Percentiles rank a stretch among this genome's conserved stretches.
phyloP scores from a whole-genome alignment of 1,140 invertebrate species.

The Drosophila jambulina region DNA sequence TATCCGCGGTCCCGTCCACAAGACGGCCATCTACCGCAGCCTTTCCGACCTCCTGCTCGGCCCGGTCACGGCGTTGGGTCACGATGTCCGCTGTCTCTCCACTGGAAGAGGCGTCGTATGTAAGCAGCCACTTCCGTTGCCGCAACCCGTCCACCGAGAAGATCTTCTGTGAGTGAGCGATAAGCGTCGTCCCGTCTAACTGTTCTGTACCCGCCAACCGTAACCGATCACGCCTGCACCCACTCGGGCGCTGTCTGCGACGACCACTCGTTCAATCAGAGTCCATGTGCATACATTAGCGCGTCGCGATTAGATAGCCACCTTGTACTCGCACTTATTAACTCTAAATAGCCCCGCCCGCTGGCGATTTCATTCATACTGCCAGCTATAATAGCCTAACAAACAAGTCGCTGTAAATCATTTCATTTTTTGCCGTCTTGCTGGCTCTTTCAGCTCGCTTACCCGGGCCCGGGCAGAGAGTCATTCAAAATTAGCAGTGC shows the following conservation, averaged over 20 bases:
- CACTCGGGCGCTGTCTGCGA: slow-evolving; percentile 20
- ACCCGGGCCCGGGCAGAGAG: slow-evolving; percentile 51
- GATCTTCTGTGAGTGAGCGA: slow-evolving; percentile 71
- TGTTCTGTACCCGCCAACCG: neutral
- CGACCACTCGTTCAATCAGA: slow-evolving; percentile 46
- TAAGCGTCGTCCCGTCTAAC: slow-evolving; percentile 39
- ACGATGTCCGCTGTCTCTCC: slow-evolving; percentile 18
- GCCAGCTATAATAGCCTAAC: slow-evolving; percentile 12
- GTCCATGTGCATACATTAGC: slow-evolving; percentile 51
- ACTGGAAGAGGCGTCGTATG: slow-evolving; percentile 28
- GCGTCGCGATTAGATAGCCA: slow-evolving; percentile 45
- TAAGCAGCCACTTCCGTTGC: slow-evolving; percentile 10
- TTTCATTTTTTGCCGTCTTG: slow-evolving; percentile 5
- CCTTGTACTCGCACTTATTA: slow-evolving; percentile 37
- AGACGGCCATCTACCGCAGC: slow-evolving; percentile 30
- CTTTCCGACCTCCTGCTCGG: slow-evolving; percentile 36
- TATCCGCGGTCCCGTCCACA: slow-evolving; percentile 39
- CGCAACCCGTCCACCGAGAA: slow-evolving; percentile 32
- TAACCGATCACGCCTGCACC: slow-evolving; percentile 21
- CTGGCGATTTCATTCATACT: slow-evolving; percentile 31
- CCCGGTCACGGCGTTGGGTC: slow-evolving; percentile 18
- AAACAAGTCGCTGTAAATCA: slow-evolving; percentile 28
- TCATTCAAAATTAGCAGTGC: slow-evolving; percentile 46
- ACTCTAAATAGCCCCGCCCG: slow-evolving; percentile 14
- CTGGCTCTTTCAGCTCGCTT: slow-evolving; percentile 44